Base-by-base conservation (phyloP, 1,140 invertebrate species). In the Anastatus disparis region DNA sequence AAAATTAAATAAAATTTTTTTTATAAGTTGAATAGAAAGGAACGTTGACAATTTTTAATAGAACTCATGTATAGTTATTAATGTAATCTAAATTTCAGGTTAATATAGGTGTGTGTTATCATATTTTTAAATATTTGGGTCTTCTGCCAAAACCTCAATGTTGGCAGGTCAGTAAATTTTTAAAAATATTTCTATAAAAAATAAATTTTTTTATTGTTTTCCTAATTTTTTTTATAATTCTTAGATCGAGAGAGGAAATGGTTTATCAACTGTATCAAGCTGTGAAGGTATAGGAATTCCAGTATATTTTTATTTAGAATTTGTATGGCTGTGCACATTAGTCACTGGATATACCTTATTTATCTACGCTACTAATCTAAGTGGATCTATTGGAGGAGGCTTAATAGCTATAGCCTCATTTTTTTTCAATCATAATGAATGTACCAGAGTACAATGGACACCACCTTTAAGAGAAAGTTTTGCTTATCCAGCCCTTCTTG, bases 381-480 rank as follows among this genome's bases (percentile, higher is more conserved):
- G 92, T 77, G 88, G 89, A 13, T 91, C 89, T 62, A 77, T 93
- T 7, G 80, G 89, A 61, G 93, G 94, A 38, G 93, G 93, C 2
- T 27, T 93, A 2, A 73, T 95, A 22, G 85, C 92, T 0, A 89
- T 90, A 10, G 56, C 88, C 0, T 88, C 89, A 17, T 95, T 93
- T 81, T 92, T 94, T 72, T 93, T 90, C 69, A 95, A 96, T 79
- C 94, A 95, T 80, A 88, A 87, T 3, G 93, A 95, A 76, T 87
- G 89, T 52, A 95, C 93, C 0, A 81, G 94, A 40, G 92, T 95
- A 1, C 92, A 94, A 79, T 95, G 94, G 94, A 91, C 93, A 0
- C 93, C 94, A 1, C 93, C 94, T 9, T 84, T 95, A 59, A 82
- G 94, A 66, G 94, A 96, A 84, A 94, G 91, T 75, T 93, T 95